phyloP scores from a whole-genome alignment of 2,113 vertebrate genomes.

The Zosterops japonicus region DNA sequence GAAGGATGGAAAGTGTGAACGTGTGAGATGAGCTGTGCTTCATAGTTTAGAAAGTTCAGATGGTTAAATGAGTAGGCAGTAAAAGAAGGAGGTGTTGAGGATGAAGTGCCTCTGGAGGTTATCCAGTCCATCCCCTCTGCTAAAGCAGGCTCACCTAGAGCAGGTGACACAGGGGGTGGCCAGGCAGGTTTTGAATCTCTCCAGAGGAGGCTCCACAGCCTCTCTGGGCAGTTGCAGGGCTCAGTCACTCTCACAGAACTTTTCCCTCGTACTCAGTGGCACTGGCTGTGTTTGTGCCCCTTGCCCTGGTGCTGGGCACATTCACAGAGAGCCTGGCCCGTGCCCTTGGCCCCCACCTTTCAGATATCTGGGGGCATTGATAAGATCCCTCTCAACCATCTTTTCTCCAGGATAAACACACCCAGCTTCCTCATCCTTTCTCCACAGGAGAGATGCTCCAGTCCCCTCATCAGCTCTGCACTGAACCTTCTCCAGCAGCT shows the following conservation, averaged over 20 bases:
- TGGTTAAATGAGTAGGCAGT: background rate
- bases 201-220: background rate
- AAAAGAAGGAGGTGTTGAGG: background rate
- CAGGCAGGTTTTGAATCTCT: background rate
- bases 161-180: background rate
- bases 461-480: background rate
- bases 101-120: background rate
- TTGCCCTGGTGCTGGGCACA: too few species aligned
- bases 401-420: background rate
- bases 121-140: background rate
- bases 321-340: background rate
- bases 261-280: background rate
- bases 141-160: background rate
- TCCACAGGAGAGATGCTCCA: background rate
- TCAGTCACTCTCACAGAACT: background rate
- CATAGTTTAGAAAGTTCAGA: background rate
- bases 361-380: background rate
- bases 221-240: background rate
- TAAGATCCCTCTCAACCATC: background rate
- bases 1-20: rapidly evolving
- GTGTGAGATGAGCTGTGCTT: background rate
- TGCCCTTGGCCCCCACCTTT: background rate
- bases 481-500: background rate
- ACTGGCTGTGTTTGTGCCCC: background rate
- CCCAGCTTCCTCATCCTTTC: background rate